Evolutionary conservation across 2,888 invertebrate species (phyloP), one percentile per base, ranked within the genome.

Genomic region (Apodemia mormo): DNA sequence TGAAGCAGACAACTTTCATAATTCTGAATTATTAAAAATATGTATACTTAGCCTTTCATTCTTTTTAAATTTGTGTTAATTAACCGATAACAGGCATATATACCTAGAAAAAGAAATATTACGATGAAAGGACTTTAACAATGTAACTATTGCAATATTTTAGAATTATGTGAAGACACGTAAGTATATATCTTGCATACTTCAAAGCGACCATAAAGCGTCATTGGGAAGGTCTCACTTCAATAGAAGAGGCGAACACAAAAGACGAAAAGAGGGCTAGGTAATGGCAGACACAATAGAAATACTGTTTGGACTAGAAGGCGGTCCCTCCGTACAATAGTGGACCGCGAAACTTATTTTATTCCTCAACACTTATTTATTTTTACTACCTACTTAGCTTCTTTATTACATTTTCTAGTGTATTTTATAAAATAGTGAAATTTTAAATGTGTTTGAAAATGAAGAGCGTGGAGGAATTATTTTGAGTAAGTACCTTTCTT

Each of bases 221-320:
- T 88, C 90, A 90, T 92, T 88, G 88, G 88, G 88, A 90, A 89
- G 89, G 88, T 89, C 88, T 89, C 89, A 87, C 89, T 88, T 91
- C 90, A 90, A 92, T 90, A 87, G 90, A 83, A 87, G 87, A 87
- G 87, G 81, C 84, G 89, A 89, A 86, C 84, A 92, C 92, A 92
- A 92, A 90, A 87, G 91, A 85, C 85, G 89, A 87, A 89, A 88
- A 88, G 90, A 91, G 90, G 90, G 91, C 91, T 91, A 91, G 90
- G 92, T 92, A 91, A 92, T 92, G 88, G 90, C 84, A 85, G 87
- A 87, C 91, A 92, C 92, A 92, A 92, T 90, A 88, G 90, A 85
- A 85, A 87, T 84, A 89, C 89, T 92, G 92, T 92, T 92, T 92
- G 91, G 88, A 89, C 91, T 90, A 87, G 88, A 79, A 84, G 85